Conservation (phyloP, 2,888 invertebrate genomes). For the Loripinus fragilis region DNA sequence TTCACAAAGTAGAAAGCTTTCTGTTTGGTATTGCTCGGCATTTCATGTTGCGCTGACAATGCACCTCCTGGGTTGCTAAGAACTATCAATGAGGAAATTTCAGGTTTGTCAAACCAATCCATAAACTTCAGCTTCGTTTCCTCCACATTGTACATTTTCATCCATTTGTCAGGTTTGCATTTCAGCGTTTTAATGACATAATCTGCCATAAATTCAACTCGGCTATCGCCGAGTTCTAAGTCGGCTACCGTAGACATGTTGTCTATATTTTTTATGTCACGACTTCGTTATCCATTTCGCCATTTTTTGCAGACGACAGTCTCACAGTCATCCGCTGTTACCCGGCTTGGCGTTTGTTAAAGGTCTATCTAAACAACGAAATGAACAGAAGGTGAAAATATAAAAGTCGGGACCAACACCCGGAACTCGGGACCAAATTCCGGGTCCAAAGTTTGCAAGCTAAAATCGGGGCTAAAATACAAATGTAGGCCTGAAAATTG, state of each 20-base stretch:
- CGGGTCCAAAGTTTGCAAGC: too few species aligned
- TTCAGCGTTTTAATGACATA: constrained; percentile 88
- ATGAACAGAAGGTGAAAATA: too few species aligned
- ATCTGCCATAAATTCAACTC: constrained; percentile 93
- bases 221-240: constrained; percentile 86
- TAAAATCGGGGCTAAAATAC: too few species aligned
- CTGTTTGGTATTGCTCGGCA: constrained; percentile 89
- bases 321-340: too few species aligned
- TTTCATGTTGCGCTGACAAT: constrained; percentile 91
- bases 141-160: constrained; percentile 87
- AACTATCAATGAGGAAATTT: constrained; percentile 76
- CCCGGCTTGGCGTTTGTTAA: too few species aligned
- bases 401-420: too few species aligned
- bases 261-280: too few species aligned
- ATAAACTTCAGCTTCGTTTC: constrained; percentile 81
- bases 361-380: too few species aligned
- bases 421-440: too few species aligned
- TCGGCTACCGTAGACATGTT: constrained; percentile 71
- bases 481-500: too few species aligned
- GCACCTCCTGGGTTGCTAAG: constrained; percentile 75
- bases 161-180: constrained; percentile 97
- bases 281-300: too few species aligned
- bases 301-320: too few species aligned
- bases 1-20: constrained; percentile 90
- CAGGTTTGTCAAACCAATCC: constrained; percentile 83